These are phyloP conservation scores for Macrobrachium rosenbergii DNA, from an alignment of 1,140 invertebrate genomes.

Conservation along the genomic window DNA sequence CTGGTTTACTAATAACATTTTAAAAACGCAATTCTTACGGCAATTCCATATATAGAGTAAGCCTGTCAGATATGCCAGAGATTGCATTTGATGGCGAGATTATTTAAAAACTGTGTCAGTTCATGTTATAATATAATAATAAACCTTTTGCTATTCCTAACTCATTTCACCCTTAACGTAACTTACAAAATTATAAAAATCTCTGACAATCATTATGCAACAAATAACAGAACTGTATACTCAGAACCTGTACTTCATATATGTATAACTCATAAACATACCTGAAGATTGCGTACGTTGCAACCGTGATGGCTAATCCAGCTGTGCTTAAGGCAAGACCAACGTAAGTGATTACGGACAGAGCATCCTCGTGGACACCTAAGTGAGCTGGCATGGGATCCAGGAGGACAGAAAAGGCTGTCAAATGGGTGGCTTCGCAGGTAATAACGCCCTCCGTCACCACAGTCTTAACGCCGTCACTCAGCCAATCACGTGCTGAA, in stretches of 20 bases:
- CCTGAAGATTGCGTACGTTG: constrained; percentile 74
- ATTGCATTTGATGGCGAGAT: too few species aligned
- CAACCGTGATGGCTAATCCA: constrained; percentile 71
- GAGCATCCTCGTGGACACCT: constrained; percentile 67
- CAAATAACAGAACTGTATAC: not conserved
- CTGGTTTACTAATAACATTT: too few species aligned
- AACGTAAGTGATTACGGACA: constrained; percentile 73
- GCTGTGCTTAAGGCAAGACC: constrained; percentile 72
- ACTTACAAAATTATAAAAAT: too few species aligned
- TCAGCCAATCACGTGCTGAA: constrained; percentile 71
- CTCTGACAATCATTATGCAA: too few species aligned
- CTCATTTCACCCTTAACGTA: too few species aligned
- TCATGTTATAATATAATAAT: too few species aligned
- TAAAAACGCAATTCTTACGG: too few species aligned
- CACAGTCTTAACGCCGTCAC: constrained; percentile 70
- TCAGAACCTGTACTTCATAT: not conserved
- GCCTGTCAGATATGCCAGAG: too few species aligned
- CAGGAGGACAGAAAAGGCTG: constrained; percentile 74
- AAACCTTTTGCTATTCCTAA: too few species aligned
- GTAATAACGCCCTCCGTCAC: constrained; percentile 68
- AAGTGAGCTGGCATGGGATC: constrained; percentile 69
- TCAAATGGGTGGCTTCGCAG: constrained; percentile 73
- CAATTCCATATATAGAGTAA: too few species aligned
- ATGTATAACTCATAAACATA: constrained; percentile 63
- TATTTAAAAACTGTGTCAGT: too few species aligned